Evolutionary conservation across 2,113 vertebrate genomes (phyloP), one percentile per base, ranked within the genome.

Genomic region (Epinephelus moara): DNA sequence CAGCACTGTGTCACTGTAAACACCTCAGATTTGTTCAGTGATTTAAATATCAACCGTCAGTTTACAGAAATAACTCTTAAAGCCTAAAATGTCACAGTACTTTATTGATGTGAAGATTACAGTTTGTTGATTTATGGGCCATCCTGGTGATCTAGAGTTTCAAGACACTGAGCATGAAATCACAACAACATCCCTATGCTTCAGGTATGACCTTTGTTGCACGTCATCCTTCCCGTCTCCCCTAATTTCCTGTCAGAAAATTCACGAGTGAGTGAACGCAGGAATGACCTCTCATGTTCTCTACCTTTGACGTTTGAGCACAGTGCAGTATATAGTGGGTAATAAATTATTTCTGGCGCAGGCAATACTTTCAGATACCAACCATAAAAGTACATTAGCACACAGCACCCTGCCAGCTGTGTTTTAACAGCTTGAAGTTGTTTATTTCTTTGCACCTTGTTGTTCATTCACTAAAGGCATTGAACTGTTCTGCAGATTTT

Each of bases 401-500:
- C 6, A 2, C 21, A 45, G 37, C 9, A 18, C 33, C 12, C 40
- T 62, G 47, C n/a, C 30, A 42, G 15, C 23, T 27, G 21, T 37
- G 57, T 71, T 66, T 37, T 18, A n/a, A 27, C 57, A 50, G 6
- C n/a, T 33, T 74, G 3, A 60, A 47, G 23, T 10, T 40, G 15
- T 50, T 15, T 6, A 17, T 57, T 30, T 52, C 37, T 61, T 37
- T 60, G 17, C 40, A 49, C 4, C 8, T n/a, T 11, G 18, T 68
- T 55, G 15, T 67, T 70, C 8, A 27, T 33, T 55, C 21, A 64
- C 37, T 85, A 21, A 80, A 33, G 23, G 62, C 17, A 0, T 68
- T 37, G 12, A 81, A 11, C 45, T 62, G 61, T 67, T 80, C 21
- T 84, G 1, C 88, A 99, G 98, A 98, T 99, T 77, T 95, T 98